phyloP scores from a whole-genome alignment of 1,140 invertebrate genomes.

The Littorina saxatilis region DNA sequence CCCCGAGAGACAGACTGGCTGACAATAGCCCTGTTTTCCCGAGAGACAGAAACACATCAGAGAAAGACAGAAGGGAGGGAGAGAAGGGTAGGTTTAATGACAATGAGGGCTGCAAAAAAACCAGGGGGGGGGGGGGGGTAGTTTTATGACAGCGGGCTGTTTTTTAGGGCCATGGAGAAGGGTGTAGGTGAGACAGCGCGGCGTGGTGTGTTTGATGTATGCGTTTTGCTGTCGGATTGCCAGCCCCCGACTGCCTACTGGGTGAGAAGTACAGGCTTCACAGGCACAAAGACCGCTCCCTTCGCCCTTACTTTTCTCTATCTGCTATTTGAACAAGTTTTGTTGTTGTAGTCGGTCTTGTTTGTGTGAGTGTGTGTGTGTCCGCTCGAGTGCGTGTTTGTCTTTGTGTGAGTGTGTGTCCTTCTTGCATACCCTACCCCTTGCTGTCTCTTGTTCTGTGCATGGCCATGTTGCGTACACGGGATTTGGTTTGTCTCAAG shows the following conservation, averaged over 20 bases:
- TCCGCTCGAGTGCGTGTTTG: no score
- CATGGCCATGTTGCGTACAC: background rate
- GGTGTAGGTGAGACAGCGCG: background rate
- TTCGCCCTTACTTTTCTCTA: no score
- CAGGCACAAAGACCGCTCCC: no score
- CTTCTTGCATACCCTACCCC: slow-evolving; percentile 9
- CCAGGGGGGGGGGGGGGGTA: background rate
- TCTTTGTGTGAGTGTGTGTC: no score
- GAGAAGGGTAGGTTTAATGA: background rate
- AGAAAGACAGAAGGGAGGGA: background rate
- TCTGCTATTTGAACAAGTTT: no score
- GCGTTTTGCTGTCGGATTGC: slow-evolving; percentile 20
- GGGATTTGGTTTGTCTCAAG: background rate
- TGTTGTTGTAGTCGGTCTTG: background rate
- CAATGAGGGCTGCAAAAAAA: background rate
- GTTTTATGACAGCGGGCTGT: slow-evolving; percentile 8
- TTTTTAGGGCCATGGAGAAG: background rate
- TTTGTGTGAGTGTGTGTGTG: slow-evolving; percentile 6
- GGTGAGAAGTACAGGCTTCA: background rate
- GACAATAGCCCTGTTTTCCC: no score
- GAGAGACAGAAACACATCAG: no score
- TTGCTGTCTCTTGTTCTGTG: slow-evolving; percentile 1
- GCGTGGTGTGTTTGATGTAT: slow-evolving; percentile 20
- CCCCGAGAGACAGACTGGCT: no score
- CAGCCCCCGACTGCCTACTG: background rate